Base-by-base conservation (phyloP, 1,140 invertebrate species). In the Archivesica marissinica region DNA sequence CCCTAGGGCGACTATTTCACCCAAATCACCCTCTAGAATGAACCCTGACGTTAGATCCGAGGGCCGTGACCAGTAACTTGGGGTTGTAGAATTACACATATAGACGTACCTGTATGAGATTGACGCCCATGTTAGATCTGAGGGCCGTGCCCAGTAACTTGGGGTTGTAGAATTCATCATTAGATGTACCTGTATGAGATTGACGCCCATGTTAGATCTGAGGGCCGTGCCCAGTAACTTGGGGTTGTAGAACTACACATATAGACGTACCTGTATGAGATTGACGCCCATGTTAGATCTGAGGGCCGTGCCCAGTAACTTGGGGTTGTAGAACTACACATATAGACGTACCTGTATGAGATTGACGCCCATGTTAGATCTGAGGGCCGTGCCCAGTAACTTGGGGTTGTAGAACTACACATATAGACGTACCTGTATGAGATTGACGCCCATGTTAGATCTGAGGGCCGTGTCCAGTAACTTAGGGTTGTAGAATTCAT, bases 121-220 rank as follows among this genome's bases (percentile, higher is more conserved):
- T 93, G n/a, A 92, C 93, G 33, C 94, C 94, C 70, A 95, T 92
- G 86, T 94, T 94, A 20, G 94, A 92, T 54, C 94, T 90, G 13
- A 95, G 80, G 35, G 17, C 93, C 86, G 92, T 94, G 85, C 94
- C 94, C 89, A 90, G 93, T 87, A 93, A 82, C 75, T 98, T 97
- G 0, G 98, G 97, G 93, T 97, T 96, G 92, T 99, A 99, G 94
- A 96, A 99, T 95, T 98, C 97, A 93, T 99, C 99, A 94, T 99
- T 99, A 0, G 7, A 17, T 17, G 7, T 47, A 47, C 44, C 44
- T 47, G 44, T 7, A 47, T 47, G 44, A 47, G 44, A 17, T 9
- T 47, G 17, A 47, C 44, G 7, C 44, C 44, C 44, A 47, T 47
- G 44, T 47, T 47, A 9, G 44, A 47, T 9, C 44, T 9, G 7